Evolutionary conservation across 2,888 invertebrate genomes (phyloP).

Genomic region (Eledone cirrhosa): DNA sequence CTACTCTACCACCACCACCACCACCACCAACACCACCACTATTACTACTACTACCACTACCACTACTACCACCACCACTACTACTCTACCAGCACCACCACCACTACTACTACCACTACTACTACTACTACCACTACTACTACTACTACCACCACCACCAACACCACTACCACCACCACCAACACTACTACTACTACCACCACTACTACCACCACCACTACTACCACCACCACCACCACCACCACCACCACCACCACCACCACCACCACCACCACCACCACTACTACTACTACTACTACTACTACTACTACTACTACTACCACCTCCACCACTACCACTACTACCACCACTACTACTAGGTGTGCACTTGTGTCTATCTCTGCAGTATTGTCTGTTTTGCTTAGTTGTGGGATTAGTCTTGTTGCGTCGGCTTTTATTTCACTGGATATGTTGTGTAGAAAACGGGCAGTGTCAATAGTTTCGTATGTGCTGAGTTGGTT

Average conservation of each 20-base stretch:
- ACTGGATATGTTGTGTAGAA: too few species aligned
- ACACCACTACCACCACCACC: conserved; percentile 3
- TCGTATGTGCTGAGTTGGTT: too few species aligned
- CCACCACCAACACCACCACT: too few species aligned
- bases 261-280: conserved; percentile 26
- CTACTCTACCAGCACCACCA: conserved; percentile 33
- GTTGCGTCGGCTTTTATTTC: too few species aligned
- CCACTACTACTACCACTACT: conserved; percentile 35
- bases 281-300: conserved; percentile 29
- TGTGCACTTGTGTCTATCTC: too few species aligned
- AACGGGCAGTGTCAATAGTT: too few species aligned
- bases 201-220: conserved; percentile 23
- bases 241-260: conserved; percentile 24
- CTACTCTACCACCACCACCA: too few species aligned
- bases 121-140: conserved; percentile 35
- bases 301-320: conserved; percentile 26
- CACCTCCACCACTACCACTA: background rate
- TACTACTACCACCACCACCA: conserved; percentile 27
- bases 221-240: conserved; percentile 23
- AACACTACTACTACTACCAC: conserved; percentile 21
- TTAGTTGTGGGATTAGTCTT: too few species aligned
- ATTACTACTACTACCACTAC: too few species aligned
- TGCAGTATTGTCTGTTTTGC: too few species aligned
- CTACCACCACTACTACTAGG: conserved; percentile 1
- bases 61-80: conserved; percentile 31